These are phyloP conservation scores for Epinephelus malabaricus DNA, from an alignment of 2,797 vertebrate species.

Conservation along the genomic window DNA sequence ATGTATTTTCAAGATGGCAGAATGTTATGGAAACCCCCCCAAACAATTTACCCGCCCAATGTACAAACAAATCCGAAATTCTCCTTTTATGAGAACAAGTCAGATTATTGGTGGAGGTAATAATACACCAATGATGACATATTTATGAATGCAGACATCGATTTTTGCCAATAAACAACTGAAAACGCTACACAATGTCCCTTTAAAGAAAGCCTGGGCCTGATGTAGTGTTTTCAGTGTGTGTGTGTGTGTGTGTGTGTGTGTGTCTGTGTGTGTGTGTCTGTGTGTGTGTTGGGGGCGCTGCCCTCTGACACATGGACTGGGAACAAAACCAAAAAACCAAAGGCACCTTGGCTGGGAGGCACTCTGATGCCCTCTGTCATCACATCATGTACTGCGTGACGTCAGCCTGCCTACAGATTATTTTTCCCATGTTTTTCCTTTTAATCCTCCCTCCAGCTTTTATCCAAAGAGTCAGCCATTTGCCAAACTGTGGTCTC, in stretches of 20 bases:
- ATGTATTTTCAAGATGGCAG: too few relatives aligned
- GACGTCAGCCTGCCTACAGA: conserved; percentile 74
- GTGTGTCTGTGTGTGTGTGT: not conserved
- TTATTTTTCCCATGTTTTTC: conserved; percentile 77
- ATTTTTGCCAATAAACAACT: too few relatives aligned
- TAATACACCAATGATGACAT: too few relatives aligned
- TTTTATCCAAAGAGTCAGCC: conserved; percentile 72
- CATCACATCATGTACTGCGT: conserved; percentile 50
- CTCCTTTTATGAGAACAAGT: too few relatives aligned
- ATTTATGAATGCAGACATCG: too few relatives aligned
- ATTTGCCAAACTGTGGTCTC: conserved; percentile 21
- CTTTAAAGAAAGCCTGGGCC: not conserved
- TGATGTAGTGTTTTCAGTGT: not conserved
- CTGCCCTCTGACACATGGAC: conserved; percentile 19
- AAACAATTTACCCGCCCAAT: too few relatives aligned
- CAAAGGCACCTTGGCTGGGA: conserved; percentile 54
- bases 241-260: conserved; percentile 5
- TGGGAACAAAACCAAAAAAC: conserved; percentile 34
- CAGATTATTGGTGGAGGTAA: too few relatives aligned
- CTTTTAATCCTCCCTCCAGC: conserved; percentile 77
- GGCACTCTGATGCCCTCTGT: conserved; percentile 33
- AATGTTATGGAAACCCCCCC: too few relatives aligned
- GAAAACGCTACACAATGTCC: too few relatives aligned
- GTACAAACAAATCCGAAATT: too few relatives aligned
- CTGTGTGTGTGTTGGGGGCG: not conserved